Conservation (phyloP, 2,797 vertebrate genomes). For the Bradypus variegatus region DNA sequence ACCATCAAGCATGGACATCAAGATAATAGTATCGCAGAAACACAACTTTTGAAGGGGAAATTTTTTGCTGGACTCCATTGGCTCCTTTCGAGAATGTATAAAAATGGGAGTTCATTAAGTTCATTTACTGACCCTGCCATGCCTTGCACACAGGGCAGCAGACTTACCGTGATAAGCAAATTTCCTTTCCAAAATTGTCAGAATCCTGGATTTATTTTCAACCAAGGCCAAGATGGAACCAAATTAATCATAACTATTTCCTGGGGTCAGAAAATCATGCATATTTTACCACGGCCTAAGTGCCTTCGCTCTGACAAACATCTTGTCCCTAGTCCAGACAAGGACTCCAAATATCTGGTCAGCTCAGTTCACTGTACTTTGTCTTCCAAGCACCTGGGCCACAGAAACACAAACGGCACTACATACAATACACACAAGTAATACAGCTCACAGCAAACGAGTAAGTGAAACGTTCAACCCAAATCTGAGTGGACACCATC, state of each 20-base stretch:
- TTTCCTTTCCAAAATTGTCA: neutral
- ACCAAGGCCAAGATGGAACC: neutral
- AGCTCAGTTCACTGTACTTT: neutral
- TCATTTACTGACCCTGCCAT: neutral
- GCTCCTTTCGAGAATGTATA: neutral
- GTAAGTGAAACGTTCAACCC: neutral
- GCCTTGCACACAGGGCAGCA: neutral
- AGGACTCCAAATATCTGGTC: neutral
- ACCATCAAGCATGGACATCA: neutral
- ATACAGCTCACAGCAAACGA: neutral
- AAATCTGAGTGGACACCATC: neutral
- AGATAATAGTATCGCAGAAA: neutral
- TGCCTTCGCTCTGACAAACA: neutral
- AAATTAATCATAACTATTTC: neutral
- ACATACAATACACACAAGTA: neutral
- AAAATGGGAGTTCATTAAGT: neutral
- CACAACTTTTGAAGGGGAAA: neutral
- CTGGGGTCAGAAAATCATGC: neutral
- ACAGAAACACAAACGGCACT: neutral
- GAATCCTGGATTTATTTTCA: slow-evolving; percentile 7
- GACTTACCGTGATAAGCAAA: neutral
- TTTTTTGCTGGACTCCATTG: neutral
- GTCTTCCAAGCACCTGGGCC: neutral
- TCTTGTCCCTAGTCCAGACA: neutral
- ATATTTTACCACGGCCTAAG: neutral